Conservation (phyloP, 2,797 vertebrate genomes). For the Uromys caudimaculatus region DNA sequence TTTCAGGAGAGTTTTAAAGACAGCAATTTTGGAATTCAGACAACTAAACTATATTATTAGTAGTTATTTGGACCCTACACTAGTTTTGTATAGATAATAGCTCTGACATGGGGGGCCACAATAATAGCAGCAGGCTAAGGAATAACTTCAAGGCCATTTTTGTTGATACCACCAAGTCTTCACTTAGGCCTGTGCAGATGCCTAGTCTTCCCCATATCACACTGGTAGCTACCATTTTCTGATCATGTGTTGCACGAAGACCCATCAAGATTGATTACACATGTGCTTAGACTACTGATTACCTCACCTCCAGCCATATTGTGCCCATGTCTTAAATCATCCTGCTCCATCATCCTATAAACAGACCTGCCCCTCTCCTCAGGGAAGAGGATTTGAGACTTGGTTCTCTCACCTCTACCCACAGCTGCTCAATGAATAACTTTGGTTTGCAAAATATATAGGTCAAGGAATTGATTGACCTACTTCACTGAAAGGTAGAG, state of each 20-base stretch:
- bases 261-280: background rate
- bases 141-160: background rate
- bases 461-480: background rate
- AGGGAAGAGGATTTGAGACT: background rate
- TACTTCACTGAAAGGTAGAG: constrained; percentile 42
- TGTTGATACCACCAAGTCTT: background rate
- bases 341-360: background rate
- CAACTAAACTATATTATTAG: background rate
- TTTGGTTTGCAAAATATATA: background rate
- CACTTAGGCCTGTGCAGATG: background rate
- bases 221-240: background rate
- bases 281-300: background rate
- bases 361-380: background rate
- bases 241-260: background rate
- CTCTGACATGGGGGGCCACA: background rate
- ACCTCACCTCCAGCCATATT: background rate
- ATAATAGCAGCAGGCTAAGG: background rate
- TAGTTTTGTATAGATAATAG: background rate
- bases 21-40: background rate
- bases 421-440: background rate
- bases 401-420: background rate
- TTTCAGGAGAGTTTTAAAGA: background rate
- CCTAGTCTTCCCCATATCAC: background rate
- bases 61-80: background rate
- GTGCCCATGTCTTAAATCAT: background rate